Base-by-base conservation (phyloP, 2,797 vertebrate species). In the Corythornis leucogaster region DNA sequence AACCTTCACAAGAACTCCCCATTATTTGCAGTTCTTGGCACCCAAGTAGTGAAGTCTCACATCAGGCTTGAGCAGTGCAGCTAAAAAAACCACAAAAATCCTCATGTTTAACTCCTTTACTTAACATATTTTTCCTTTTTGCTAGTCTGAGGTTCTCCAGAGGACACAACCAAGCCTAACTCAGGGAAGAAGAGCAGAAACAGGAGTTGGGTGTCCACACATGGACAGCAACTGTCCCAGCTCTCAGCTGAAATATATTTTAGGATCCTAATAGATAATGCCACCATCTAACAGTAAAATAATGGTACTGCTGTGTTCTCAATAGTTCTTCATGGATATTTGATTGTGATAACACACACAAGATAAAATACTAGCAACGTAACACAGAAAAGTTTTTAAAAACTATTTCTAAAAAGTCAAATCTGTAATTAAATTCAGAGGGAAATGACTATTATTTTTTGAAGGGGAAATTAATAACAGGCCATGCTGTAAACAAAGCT, bases 401-500 rank as follows among this genome's bases (percentile, higher is more conserved):
- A 76, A 4, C 16, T 40, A 73, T 46, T 91, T 79, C 46, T 83
- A 54, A 81, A 90, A 83, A 69, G 33, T n/a, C 58, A 73, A 84
- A 73, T 46, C 30, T 46, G 30, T 76, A 62, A 95, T 85, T 61
- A 79, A 63, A 92, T 80, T 83, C 54, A 63, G 5, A 80, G 35
- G 63, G 75, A 10, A 67, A 53, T 28, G 59, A 59, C 59, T 61
- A 79, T 85, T 59, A 31, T 28, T 42, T 80, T 59, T 73, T 62
- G 4, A 92, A 89, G 26, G 46, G 38, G 18, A 95, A 88, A 55
- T 87, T 86, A 90, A 57, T 55, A 92, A 42, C 64, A 78, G 63
- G 42, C n/a, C 38, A 38, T 66, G 74, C 74, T 80, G 62, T 57
- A 73, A 93, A 87, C 62, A 92, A 87, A 94, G 57, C 66, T 66